Evolutionary conservation across 2,113 vertebrate genomes (phyloP).

Genomic region (Anser brachyrhynchus): DNA sequence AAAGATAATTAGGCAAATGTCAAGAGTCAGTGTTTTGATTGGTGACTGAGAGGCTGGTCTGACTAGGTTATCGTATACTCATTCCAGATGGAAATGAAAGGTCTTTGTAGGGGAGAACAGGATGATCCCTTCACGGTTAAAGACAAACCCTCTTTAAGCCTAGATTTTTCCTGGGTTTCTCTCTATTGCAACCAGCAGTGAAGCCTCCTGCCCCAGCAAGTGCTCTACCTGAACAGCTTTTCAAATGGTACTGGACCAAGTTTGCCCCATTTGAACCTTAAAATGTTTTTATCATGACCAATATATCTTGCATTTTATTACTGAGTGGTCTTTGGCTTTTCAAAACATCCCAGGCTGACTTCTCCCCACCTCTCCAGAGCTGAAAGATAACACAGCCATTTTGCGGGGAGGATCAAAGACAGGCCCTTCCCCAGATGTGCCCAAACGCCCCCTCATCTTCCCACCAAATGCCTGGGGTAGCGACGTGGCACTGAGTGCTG

Average conservation of each 20-base stretch:
- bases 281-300: neutral
- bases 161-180: constrained; percentile 13
- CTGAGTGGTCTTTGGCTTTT: constrained; percentile 14
- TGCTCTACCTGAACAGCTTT: constrained; percentile 10
- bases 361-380: neutral
- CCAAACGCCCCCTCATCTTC: neutral
- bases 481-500: neutral
- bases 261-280: neutral
- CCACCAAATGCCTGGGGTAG: neutral
- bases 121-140: constrained; percentile 46
- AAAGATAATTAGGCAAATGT: constrained; percentile 84
- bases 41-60: constrained; percentile 68
- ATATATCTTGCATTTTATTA: constrained; percentile 33
- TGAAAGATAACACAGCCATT: neutral
- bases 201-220: neutral
- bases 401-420: neutral
- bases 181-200: neutral
- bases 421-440: neutral
- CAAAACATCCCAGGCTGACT: neutral
- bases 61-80: constrained; percentile 67
- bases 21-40: constrained; percentile 75
- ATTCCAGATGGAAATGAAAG: constrained; percentile 70
- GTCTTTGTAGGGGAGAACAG: constrained; percentile 56
- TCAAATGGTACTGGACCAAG: neutral
- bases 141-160: constrained; percentile 38